Percentiles rank a stretch among this genome's conserved stretches.
Conservation (phyloP, 2,888 invertebrate genomes). For the Aphidoletes aphidimyza region DNA sequence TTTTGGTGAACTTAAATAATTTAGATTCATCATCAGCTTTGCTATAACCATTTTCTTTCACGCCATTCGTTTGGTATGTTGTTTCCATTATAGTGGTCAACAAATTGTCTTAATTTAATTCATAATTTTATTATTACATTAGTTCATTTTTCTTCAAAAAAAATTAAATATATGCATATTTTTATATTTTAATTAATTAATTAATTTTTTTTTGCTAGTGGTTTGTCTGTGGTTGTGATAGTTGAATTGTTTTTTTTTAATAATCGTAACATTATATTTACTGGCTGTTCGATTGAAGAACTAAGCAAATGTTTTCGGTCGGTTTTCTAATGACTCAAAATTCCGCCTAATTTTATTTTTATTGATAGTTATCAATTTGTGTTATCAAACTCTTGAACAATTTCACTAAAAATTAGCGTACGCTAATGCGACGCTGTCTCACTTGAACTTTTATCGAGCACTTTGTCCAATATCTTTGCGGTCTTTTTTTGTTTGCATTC, state of each 20-base stretch:
- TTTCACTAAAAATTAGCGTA: too few species aligned
- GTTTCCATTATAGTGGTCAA: constrained; percentile 3
- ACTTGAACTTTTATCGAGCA: too few species aligned
- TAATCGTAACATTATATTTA: neutral
- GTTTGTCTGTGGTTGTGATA: constrained; percentile 16
- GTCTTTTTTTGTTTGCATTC: too few species aligned
- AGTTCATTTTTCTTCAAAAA: neutral
- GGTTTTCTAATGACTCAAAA: too few species aligned
- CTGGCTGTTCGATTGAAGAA: neutral
- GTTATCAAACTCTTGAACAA: too few species aligned
- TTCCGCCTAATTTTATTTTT: too few species aligned
- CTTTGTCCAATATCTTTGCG: too few species aligned
- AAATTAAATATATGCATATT: neutral
- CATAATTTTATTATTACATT: neutral
- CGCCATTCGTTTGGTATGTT: neutral
- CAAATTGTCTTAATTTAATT: neutral
- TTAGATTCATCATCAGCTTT: too few species aligned
- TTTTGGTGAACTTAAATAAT: too few species aligned
- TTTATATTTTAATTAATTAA: neutral
- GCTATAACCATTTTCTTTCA: neutral
- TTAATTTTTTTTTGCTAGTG: constrained; percentile 18
- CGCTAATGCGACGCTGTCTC: too few species aligned
- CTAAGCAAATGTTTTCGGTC: neutral
- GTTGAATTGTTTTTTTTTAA: neutral
- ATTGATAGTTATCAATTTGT: too few species aligned